Evolutionary conservation across 2,888 invertebrate species (phyloP), one percentile per base, ranked within the genome.

Genomic region (Saturnia japonica): DNA sequence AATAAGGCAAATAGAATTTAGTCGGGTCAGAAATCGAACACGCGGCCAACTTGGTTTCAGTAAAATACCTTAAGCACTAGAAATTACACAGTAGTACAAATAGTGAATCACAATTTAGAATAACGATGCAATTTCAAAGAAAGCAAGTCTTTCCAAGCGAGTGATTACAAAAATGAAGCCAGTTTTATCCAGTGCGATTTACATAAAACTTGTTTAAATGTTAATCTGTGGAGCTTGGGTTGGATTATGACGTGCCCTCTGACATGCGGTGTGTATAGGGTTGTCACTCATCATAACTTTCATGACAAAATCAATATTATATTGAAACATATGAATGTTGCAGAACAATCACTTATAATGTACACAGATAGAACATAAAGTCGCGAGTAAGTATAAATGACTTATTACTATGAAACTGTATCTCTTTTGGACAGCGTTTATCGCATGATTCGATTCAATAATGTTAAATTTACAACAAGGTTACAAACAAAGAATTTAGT

Each of bases 121-220:
- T 73, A 79, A 79, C 77, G 77, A 76, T 81, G 78, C 79, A 80
- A 81, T 84, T 82, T 81, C 79, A 81, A 81, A 82, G 78, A 82
- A 79, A 66, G 67, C 70, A 34, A 64, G 66, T 60, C 68, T 75
- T 83, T 84, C 81, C 84, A 78, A 78, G 77, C 79, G 82, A 77
- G 80, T 75, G 84, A 84, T 83, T 85, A 86, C 81, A 86, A 85
- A 88, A 88, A 89, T 85, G 83, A 84, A 85, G 85, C 84, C 78
- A 80, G 82, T 84, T 85, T 85, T 79, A 84, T 80, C 80, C 83
- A 77, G 73, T 80, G 80, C 77, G 85, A 91, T 93, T 93, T 91
- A 89, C 93, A 93, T 93, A 93, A 92, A 93, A 88, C 89, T 92
- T 91, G 91, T 93, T 91, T 91, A 93, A 91, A 93, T 93, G 93